Evolutionary conservation across 2,797 vertebrate species (phyloP).

Genomic region (Melanotaenia trifasciata): DNA sequence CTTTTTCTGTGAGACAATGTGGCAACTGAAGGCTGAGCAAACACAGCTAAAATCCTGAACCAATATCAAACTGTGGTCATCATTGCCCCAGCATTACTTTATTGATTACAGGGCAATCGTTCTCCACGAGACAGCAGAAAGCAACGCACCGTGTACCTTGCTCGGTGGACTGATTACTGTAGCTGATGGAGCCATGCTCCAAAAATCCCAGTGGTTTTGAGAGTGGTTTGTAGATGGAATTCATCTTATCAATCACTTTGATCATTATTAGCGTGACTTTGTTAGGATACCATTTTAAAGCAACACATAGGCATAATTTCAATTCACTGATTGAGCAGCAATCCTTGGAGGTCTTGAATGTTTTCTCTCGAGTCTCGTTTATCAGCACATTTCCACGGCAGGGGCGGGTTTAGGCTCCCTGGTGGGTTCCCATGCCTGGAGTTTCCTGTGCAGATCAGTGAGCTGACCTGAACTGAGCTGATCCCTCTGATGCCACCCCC

Average conservation of each 20-base stretch:
- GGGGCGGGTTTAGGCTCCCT: conserved; percentile 50
- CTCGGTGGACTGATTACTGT: conserved; percentile 48
- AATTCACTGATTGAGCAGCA: neutral
- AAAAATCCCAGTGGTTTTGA: conserved; percentile 13
- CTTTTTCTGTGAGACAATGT: conserved; percentile 4
- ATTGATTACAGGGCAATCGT: conserved; percentile 35
- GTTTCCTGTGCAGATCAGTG: conserved; percentile 77
- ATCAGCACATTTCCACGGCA: conserved; percentile 51
- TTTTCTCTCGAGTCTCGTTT: conserved; percentile 38
- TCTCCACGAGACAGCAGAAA: conserved; percentile 19
- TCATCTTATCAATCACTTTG: conserved; percentile 29
- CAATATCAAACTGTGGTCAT: conserved; percentile 58
- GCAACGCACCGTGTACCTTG: conserved; percentile 43
- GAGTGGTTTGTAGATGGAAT: neutral
- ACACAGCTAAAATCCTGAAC: conserved; percentile 50
- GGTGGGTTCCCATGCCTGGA: conserved; percentile 73
- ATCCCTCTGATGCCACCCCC: conserved; percentile 69
- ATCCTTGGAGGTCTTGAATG: conserved; percentile 1
- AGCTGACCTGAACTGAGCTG: conserved; percentile 72
- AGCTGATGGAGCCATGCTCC: conserved; percentile 19
- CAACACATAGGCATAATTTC: neutral
- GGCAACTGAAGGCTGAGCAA: conserved; percentile 32
- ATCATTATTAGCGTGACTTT: conserved; percentile 3
- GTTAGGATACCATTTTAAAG: neutral
- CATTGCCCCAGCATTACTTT: conserved; percentile 27